These are phyloP conservation scores for Drosophila macrothrix DNA, from an alignment of 2,888 invertebrate genomes.

Conservation along the genomic window DNA sequence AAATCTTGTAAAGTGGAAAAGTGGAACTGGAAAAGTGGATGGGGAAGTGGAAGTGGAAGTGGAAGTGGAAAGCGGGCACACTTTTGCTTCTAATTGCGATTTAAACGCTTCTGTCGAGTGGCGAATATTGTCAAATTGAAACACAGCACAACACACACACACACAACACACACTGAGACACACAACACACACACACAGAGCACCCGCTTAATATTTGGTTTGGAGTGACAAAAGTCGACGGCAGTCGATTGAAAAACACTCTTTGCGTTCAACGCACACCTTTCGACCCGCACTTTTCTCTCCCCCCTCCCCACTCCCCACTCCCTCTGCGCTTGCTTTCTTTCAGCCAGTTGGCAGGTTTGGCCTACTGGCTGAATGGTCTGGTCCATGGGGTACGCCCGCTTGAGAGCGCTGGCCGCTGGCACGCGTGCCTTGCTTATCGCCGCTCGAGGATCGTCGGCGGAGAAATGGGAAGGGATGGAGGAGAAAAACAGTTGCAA, in stretches of 20 bases:
- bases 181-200: slow-evolving; percentile 10
- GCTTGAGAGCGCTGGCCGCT: slow-evolving; percentile 54
- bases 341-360: slow-evolving; percentile 1
- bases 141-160: slow-evolving; percentile 4
- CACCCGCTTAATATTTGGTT: slow-evolving; percentile 63
- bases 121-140: slow-evolving; percentile 57
- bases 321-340: slow-evolving; percentile 3
- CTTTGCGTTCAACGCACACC: slow-evolving; percentile 61
- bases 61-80: slow-evolving; percentile 56
- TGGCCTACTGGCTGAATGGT: not conserved
- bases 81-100: slow-evolving; percentile 66
- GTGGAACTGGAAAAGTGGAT: slow-evolving; percentile 47
- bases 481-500: slow-evolving; percentile 64
- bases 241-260: slow-evolving; percentile 29
- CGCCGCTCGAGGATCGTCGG: slow-evolving; percentile 18
- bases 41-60: slow-evolving; percentile 42
- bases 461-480: slow-evolving; percentile 8
- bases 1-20: slow-evolving; percentile 52
- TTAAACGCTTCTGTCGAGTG: slow-evolving; percentile 68
- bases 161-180: slow-evolving; percentile 5
- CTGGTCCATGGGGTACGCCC: slow-evolving; percentile 42
- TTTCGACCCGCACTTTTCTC: slow-evolving; percentile 72
- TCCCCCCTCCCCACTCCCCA: not conserved
- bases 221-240: slow-evolving; percentile 64
- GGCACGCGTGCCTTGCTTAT: slow-evolving; percentile 65